Evolutionary conservation across 2,113 vertebrate species (phyloP).

Genomic region (Sceloporus undulatus): DNA sequence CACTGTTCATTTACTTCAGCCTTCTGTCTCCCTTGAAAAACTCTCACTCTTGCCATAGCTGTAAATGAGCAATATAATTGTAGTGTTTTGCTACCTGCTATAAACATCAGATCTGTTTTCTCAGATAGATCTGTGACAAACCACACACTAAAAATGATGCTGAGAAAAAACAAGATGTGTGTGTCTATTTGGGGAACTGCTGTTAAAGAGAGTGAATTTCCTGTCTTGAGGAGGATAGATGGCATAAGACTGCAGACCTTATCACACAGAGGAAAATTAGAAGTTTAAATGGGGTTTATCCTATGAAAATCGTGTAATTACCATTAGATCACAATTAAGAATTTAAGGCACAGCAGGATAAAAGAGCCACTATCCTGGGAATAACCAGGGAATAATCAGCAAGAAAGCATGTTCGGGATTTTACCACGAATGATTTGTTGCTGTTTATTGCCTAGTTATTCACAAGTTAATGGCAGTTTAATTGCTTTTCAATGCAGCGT

Average conservation of each 20-base stretch:
- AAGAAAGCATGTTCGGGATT: no score
- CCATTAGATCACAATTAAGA: no score
- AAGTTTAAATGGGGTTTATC: no score
- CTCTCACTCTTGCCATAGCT: slow-evolving; percentile 15
- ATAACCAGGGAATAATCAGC: no score
- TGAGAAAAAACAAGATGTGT: slow-evolving; percentile 34
- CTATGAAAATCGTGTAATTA: no score
- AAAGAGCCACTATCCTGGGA: no score
- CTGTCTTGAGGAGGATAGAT: slow-evolving; percentile 33
- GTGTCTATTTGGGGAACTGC: slow-evolving; percentile 47
- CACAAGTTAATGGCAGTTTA: no score
- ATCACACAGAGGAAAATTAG: no score
- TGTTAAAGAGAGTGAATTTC: slow-evolving; percentile 38
- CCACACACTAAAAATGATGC: slow-evolving; percentile 20
- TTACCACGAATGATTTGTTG: no score
- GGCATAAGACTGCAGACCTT: slow-evolving; percentile 8
- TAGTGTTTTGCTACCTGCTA: slow-evolving; percentile 23
- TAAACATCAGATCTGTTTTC: slow-evolving; percentile 42
- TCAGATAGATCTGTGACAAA: slow-evolving; percentile 54
- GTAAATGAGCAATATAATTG: slow-evolving; percentile 17
- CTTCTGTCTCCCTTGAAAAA: background rate
- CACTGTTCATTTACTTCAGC: background rate
- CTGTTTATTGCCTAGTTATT: no score
- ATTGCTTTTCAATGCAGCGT: no score
- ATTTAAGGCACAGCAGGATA: no score